phyloP scores from a whole-genome alignment of 1,140 invertebrate genomes.

The Heliothis virescens region DNA sequence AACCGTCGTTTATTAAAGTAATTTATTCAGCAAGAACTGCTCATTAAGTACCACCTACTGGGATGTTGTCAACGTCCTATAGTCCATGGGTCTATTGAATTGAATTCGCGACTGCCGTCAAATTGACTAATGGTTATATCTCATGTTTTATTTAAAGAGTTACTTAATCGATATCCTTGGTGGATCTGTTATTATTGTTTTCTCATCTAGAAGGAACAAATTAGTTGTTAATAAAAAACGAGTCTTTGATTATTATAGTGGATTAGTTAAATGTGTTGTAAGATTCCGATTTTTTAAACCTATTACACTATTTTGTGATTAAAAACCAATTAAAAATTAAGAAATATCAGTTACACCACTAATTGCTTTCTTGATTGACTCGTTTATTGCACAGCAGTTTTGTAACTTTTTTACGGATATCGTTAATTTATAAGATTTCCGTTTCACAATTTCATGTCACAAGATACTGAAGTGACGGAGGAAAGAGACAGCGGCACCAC shows the following conservation, averaged over 20 bases:
- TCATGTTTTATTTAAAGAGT: not conserved
- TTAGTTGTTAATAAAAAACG: not conserved
- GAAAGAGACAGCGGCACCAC: slow-evolving; percentile 48
- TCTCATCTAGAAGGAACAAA: not conserved
- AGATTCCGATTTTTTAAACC: not conserved
- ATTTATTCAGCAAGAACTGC: slow-evolving; percentile 18
- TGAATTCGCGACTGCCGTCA: slow-evolving; percentile 51
- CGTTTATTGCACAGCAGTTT: not conserved
- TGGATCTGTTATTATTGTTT: not conserved
- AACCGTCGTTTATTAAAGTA: slow-evolving; percentile 19
- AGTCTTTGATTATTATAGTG: not conserved
- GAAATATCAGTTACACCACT: not conserved
- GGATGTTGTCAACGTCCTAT: not conserved
- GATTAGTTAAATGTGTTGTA: not conserved
- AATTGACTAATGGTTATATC: slow-evolving; percentile 8
- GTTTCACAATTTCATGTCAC: slow-evolving; percentile 26
- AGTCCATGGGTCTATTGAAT: slow-evolving; percentile 31
- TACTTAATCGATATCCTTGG: not conserved
- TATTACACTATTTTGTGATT: not conserved
- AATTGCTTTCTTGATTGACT: not conserved
- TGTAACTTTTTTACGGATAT: not conserved
- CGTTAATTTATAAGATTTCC: slow-evolving; percentile 8
- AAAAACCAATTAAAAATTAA: slow-evolving; percentile 1
- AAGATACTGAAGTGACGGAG: slow-evolving; percentile 52
- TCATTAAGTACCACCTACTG: slow-evolving; percentile 27